A percentile compares a stretch with the other conserved stretches of the same genome.
phyloP scores from a whole-genome alignment of 2,113 vertebrate species.

The Bagarius yarrelli region DNA sequence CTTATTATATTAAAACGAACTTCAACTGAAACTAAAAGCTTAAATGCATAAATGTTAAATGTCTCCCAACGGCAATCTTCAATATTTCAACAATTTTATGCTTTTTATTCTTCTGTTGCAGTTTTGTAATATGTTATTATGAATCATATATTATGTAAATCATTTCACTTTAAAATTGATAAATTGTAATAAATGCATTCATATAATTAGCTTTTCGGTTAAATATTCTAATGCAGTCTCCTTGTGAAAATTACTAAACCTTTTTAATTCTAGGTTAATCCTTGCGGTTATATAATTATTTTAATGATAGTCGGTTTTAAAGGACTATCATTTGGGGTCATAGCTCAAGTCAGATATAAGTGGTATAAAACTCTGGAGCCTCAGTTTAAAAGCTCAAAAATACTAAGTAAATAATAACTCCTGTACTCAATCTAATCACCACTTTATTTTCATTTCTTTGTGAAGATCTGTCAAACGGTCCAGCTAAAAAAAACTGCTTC shows the following conservation, averaged over 20 bases:
- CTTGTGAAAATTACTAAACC: not conserved
- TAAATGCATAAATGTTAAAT: slow-evolving; percentile 2
- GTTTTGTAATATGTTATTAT: not conserved
- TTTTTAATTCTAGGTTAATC: not conserved
- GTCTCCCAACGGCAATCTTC: no score
- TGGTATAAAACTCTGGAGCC: not conserved
- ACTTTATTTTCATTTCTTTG: slow-evolving; percentile 21
- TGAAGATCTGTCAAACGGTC: slow-evolving; percentile 38
- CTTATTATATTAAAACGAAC: not conserved
- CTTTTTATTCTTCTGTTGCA: not conserved
- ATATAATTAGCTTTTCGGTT: not conserved
- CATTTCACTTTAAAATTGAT: not conserved
- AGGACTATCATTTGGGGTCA: not conserved
- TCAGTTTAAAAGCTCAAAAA: not conserved
- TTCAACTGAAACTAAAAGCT: not conserved
- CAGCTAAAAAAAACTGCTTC: slow-evolving; percentile 27
- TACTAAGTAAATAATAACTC: slow-evolving; percentile 34
- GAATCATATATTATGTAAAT: not conserved
- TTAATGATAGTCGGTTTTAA: not conserved
- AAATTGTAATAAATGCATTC: not conserved
- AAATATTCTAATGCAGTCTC: not conserved
- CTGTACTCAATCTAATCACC: slow-evolving; percentile 44
- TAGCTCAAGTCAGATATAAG: not conserved
- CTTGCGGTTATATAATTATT: not conserved
- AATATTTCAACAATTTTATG: not conserved